These are phyloP conservation scores for Eretmochelys imbricata DNA, from an alignment of 2,113 vertebrate genomes.

Conservation along the genomic window DNA sequence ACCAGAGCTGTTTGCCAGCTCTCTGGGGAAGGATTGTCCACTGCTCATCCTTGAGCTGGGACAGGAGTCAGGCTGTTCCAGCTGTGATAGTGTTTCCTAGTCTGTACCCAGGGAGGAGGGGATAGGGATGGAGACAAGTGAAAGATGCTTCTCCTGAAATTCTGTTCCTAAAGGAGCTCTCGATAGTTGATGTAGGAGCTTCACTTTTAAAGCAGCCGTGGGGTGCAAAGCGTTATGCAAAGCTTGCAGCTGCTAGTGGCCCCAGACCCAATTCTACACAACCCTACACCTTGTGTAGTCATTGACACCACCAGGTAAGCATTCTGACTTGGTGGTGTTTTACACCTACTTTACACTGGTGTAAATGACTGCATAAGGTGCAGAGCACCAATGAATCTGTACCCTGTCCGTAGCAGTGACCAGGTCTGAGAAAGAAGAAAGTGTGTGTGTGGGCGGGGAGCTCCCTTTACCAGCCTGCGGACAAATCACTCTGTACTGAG, in stretches of 20 bases:
- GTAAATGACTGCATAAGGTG: background rate
- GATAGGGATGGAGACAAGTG: background rate
- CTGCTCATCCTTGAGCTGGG: background rate
- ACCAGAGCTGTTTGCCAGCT: background rate
- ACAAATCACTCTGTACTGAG: background rate
- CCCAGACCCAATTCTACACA: background rate
- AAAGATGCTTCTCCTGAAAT: background rate
- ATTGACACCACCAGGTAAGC: background rate
- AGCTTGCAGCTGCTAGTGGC: background rate
- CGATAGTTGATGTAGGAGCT: background rate
- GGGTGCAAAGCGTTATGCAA: background rate
- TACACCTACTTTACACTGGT: background rate
- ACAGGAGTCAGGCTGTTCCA: background rate
- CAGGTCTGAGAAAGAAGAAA: background rate
- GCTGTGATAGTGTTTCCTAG: background rate
- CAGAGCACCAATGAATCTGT: background rate
- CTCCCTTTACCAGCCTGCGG: background rate
- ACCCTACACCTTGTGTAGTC: background rate
- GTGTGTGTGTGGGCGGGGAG: background rate
- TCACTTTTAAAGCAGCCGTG: background rate
- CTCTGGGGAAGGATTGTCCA: background rate
- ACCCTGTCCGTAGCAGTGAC: background rate
- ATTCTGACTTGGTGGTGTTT: background rate
- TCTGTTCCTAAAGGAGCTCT: background rate
- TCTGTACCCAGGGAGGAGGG: background rate